A percentile compares a stretch with the other conserved stretches of the same genome.
phyloP scores from a whole-genome alignment of 2,888 invertebrate species.

The Dermolepida albohirtum region DNA sequence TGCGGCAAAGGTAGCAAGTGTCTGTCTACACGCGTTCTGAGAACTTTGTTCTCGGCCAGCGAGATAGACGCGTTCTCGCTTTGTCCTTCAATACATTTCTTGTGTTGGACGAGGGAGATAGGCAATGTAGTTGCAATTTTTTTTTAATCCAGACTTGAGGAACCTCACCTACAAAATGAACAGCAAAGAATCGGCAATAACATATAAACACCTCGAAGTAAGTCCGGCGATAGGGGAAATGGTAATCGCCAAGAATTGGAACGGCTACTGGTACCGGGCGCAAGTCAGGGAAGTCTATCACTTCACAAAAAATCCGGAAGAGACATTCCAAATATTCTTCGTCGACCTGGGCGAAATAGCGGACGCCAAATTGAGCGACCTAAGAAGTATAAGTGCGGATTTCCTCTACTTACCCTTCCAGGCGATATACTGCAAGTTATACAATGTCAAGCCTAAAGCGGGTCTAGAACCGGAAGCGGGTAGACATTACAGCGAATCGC shows the following conservation, averaged over 20 bases:
- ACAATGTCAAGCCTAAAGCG: slow-evolving; percentile 26
- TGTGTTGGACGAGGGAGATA: too few species aligned
- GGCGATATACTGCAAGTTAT: slow-evolving; percentile 26
- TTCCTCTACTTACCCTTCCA: slow-evolving; percentile 38
- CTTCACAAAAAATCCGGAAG: background rate
- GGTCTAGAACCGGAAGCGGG: background rate
- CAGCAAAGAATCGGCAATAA: background rate
- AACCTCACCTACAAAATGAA: slow-evolving; percentile 27
- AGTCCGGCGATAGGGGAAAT: slow-evolving; percentile 34
- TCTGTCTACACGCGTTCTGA: too few species aligned
- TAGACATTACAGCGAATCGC: slow-evolving; percentile 28
- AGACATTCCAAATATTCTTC: slow-evolving; percentile 33
- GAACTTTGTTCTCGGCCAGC: too few species aligned
- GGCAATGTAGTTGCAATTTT: too few species aligned
- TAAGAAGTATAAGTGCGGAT: slow-evolving; percentile 26
- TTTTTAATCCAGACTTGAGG: slow-evolving; percentile 17
- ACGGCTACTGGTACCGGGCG: slow-evolving; percentile 33
- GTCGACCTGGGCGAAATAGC: slow-evolving; percentile 39
- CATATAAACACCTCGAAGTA: slow-evolving; percentile 23
- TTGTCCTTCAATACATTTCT: too few species aligned
- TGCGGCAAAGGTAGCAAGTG: too few species aligned
- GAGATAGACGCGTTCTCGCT: too few species aligned
- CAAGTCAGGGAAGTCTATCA: slow-evolving; percentile 25
- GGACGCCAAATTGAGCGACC: slow-evolving; percentile 15
- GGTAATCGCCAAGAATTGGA: slow-evolving; percentile 36